phyloP scores from a whole-genome alignment of 2,113 vertebrate species.

The Ovibos moschatus region DNA sequence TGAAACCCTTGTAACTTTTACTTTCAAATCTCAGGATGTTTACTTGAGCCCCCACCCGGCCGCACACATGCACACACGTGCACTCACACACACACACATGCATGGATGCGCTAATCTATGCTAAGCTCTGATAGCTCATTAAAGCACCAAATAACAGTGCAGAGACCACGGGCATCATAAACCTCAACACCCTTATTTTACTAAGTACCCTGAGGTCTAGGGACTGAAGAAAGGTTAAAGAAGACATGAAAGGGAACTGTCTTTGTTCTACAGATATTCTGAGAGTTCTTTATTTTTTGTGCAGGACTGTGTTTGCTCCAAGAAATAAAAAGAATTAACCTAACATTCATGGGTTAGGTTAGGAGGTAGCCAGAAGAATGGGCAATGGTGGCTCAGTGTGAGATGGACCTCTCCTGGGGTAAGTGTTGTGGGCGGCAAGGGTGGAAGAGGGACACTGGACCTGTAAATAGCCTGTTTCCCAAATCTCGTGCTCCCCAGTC shows the following conservation, averaged over 20 bases:
- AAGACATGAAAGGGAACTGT: neutral
- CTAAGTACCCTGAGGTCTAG: neutral
- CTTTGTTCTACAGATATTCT: neutral
- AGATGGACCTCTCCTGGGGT: neutral
- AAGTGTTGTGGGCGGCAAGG: neutral
- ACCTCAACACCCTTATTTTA: neutral
- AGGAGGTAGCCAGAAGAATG: no score
- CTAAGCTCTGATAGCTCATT: neutral
- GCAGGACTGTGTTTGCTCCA: neutral
- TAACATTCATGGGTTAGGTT: neutral
- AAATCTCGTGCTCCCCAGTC: neutral
- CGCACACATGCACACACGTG: rapidly evolving
- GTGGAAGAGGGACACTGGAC: rapidly evolving
- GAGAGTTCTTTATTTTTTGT: neutral
- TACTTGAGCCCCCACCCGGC: neutral
- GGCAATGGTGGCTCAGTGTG: rapidly evolving
- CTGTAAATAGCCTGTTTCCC: neutral
- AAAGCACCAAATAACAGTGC: neutral
- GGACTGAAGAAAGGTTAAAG: neutral
- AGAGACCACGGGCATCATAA: neutral
- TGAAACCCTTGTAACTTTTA: neutral
- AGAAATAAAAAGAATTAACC: neutral
- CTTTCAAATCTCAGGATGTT: neutral
- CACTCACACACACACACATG: rapidly evolving
- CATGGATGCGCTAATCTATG: neutral